These are phyloP conservation scores for Sebastes kiyomatsui DNA, from an alignment of 2,797 vertebrate genomes.

Conservation along the genomic window DNA sequence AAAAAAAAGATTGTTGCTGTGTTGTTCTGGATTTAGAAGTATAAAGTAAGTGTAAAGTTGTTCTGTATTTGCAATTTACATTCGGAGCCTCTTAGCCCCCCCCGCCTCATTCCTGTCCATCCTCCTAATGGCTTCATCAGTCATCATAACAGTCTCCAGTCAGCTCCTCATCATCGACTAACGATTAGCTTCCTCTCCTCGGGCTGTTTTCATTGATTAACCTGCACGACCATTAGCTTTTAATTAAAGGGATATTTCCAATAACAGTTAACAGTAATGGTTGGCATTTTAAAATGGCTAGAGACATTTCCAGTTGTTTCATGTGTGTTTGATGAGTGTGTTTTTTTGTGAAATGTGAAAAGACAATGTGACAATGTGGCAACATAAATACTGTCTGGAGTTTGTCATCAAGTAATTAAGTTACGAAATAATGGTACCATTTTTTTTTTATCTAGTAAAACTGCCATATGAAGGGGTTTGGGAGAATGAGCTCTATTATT, in stretches of 20 bases:
- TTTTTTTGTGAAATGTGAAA: not conserved
- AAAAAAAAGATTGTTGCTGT: not conserved
- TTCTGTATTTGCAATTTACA: not conserved
- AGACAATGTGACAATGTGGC: not conserved
- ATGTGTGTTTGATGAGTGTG: not conserved
- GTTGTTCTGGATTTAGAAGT: not conserved
- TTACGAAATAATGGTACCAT: not conserved
- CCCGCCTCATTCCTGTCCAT: not conserved
- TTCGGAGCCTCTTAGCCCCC: not conserved
- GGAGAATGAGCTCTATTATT: not conserved
- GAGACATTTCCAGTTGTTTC: not conserved
- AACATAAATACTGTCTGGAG: not conserved
- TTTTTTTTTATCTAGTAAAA: not conserved
- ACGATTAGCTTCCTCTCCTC: conserved; percentile 24
- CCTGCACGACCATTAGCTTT: conserved; percentile 1
- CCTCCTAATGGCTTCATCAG: conserved; percentile 27
- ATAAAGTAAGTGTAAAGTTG: not conserved
- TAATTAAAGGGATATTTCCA: conserved; percentile 27
- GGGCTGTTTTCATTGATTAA: conserved; percentile 25
- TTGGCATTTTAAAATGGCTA: not conserved
- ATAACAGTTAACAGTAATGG: not conserved
- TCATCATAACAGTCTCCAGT: conserved; percentile 23
- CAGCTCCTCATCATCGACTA: conserved; percentile 15
- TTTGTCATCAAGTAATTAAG: not conserved
- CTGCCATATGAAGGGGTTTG: not conserved